Evolutionary conservation across 2,113 vertebrate genomes (phyloP).

Genomic region (Rhinoderma darwinii): DNA sequence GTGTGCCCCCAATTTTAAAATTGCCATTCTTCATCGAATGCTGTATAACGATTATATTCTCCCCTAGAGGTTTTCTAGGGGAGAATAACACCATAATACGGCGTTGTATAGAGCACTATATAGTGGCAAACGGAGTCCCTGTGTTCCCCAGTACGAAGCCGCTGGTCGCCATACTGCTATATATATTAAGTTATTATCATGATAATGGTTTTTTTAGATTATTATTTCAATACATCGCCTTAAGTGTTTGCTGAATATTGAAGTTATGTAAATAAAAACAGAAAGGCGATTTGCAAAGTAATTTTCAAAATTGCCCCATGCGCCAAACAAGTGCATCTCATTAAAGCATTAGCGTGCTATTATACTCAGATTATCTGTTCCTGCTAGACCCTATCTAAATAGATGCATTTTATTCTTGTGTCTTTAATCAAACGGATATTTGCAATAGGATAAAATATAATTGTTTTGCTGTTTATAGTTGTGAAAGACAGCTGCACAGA

Average conservation of each 20-base stretch:
- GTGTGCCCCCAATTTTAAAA: too few species aligned
- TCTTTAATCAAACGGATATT: slow-evolving; percentile 66
- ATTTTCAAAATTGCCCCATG: slow-evolving; percentile 4
- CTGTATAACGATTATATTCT: too few species aligned
- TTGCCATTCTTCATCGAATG: too few species aligned
- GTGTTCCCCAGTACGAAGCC: too few species aligned
- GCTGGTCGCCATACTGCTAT: too few species aligned
- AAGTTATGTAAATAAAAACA: slow-evolving; percentile 20
- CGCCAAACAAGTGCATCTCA: slow-evolving; percentile 40
- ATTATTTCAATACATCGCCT: neutral
- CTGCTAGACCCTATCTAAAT: slow-evolving; percentile 37
- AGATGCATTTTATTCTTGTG: slow-evolving; percentile 40
- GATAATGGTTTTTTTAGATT: neutral
- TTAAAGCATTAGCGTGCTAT: slow-evolving; percentile 40
- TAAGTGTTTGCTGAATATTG: neutral
- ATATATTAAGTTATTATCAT: neutral
- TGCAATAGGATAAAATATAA: slow-evolving; percentile 62
- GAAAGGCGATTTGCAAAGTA: slow-evolving; percentile 3
- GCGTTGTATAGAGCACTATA: too few species aligned
- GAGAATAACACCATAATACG: too few species aligned
- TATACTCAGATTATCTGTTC: slow-evolving; percentile 43
- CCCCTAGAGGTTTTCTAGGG: too few species aligned
- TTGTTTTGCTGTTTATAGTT: slow-evolving; percentile 61
- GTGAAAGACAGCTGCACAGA: slow-evolving; percentile 58
- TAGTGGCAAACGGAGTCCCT: too few species aligned